Percentiles rank a stretch among this genome's conserved stretches.
Conservation (phyloP, 2,113 vertebrate species). For the Tychaedon coryphoeus region DNA sequence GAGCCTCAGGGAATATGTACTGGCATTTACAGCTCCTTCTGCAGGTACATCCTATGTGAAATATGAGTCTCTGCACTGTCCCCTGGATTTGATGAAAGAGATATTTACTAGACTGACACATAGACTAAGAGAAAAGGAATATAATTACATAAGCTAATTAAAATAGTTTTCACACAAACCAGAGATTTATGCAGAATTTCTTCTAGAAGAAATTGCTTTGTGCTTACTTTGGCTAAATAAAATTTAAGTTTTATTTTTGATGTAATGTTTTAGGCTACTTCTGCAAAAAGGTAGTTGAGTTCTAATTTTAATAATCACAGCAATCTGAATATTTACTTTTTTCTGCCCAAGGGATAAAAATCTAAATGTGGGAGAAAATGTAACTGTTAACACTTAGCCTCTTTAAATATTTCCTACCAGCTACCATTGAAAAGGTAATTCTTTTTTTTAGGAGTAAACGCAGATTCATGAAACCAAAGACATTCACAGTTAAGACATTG, state of each 20-base stretch:
- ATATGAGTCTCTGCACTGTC: neutral
- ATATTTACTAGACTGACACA: neutral
- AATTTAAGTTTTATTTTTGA: neutral
- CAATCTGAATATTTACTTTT: neutral
- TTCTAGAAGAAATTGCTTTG: neutral
- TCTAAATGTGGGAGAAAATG: neutral
- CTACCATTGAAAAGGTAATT: neutral
- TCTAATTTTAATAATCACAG: neutral
- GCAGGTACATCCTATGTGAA: neutral
- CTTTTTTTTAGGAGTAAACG: neutral
- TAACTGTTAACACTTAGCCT: neutral
- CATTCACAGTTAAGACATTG: neutral
- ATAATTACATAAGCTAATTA: neutral
- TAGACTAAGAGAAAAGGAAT: neutral
- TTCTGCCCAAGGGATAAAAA: neutral
- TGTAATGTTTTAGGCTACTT: neutral
- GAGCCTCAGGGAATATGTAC: accelerated
- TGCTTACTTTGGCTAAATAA: neutral
- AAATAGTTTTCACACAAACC: neutral
- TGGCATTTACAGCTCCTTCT: neutral
- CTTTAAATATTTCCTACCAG: neutral
- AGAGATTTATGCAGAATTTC: neutral
- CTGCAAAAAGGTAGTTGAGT: neutral
- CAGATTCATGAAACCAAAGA: neutral
- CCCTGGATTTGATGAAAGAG: neutral